A percentile compares a stretch with the other conserved stretches of the same genome.
phyloP scores from a whole-genome alignment of 2,113 vertebrate species.

The Phalacrocorax aristotelis region DNA sequence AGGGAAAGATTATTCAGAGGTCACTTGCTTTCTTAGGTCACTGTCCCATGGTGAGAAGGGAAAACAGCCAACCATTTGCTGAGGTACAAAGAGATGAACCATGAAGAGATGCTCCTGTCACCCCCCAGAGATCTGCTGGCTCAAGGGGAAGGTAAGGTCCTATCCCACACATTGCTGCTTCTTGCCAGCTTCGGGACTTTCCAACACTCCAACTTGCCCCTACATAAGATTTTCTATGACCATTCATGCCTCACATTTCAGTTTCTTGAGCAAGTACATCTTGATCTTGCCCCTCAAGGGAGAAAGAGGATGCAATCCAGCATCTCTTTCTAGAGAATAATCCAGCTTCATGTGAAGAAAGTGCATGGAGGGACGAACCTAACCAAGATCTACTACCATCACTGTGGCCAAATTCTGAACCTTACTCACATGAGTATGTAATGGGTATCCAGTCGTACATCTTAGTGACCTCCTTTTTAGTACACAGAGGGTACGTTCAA shows the following conservation, averaged over 20 bases:
- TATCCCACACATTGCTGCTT: neutral
- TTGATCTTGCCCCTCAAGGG: neutral
- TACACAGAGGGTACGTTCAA: neutral
- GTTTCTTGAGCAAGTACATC: neutral
- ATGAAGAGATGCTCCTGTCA: neutral
- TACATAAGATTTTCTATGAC: neutral
- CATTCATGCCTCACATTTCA: neutral
- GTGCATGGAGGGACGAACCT: neutral
- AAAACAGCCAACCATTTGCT: neutral
- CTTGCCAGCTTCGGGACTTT: neutral
- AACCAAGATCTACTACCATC: neutral
- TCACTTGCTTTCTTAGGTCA: neutral
- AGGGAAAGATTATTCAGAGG: neutral
- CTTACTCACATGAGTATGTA: neutral
- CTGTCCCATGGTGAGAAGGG: neutral
- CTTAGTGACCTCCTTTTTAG: neutral
- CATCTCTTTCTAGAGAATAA: neutral
- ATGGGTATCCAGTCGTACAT: neutral
- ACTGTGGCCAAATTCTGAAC: neutral
- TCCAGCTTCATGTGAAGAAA: neutral
- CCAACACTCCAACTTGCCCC: neutral
- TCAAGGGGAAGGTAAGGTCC: neutral
- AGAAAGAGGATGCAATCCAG: neutral
- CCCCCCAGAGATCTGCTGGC: neutral
- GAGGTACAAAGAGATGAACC: neutral